Conservation (phyloP, 1,140 invertebrate species). For the Calosoma granatense region DNA sequence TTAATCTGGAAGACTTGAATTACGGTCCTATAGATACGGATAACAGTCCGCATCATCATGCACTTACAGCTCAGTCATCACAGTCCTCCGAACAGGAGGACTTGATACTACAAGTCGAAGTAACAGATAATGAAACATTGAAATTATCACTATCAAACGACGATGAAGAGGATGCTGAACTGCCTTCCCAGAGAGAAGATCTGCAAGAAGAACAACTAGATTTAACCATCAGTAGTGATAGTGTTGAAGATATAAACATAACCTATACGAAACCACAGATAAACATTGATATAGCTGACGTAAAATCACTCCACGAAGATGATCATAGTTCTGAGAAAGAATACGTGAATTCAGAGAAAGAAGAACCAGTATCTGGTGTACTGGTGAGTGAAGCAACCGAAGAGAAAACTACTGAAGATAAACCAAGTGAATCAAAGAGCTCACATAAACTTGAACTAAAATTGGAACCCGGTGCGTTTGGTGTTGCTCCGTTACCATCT, state of each 20-base stretch:
- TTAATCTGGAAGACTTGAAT: constrained; percentile 43
- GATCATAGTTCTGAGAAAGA: not conserved
- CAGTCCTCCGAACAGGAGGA: not conserved
- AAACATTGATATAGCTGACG: constrained; percentile 13
- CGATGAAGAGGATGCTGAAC: too few species aligned
- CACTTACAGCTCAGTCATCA: not conserved
- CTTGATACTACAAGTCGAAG: not conserved
- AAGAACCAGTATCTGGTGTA: not conserved
- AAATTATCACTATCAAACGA: not conserved
- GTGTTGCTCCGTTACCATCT: constrained; percentile 27
- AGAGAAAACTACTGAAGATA: too few species aligned
- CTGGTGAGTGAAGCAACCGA: not conserved
- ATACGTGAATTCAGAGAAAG: too few species aligned
- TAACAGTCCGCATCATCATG: constrained; percentile 3
- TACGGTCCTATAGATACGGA: constrained; percentile 15
- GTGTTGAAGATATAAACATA: not conserved
- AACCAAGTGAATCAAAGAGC: too few species aligned
- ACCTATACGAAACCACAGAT: not conserved
- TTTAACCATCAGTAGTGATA: constrained; percentile 1
- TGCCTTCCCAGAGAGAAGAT: too few species aligned
- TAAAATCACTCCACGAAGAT: too few species aligned
- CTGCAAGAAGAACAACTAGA: constrained; percentile 11
- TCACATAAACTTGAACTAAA: not conserved
- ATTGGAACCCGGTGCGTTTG: constrained; percentile 7
- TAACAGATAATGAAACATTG: not conserved